These are phyloP conservation scores for Uropetala carovei DNA, from an alignment of 2,888 invertebrate species.

Conservation along the genomic window DNA sequence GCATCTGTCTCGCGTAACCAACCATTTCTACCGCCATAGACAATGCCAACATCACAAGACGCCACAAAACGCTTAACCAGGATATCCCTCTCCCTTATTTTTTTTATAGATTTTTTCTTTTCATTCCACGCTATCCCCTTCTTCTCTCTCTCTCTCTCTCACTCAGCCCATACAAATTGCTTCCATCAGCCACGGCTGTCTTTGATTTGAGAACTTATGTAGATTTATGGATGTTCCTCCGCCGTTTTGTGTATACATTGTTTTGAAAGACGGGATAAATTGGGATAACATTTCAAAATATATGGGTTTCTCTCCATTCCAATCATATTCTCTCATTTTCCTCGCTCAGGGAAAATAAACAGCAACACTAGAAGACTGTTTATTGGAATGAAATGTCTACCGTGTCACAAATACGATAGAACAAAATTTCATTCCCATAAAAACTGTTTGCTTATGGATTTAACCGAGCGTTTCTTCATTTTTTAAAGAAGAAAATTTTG, in stretches of 20 bases:
- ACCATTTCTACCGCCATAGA: conserved; percentile 17
- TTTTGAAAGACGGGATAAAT: conserved; percentile 2
- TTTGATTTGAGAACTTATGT: conserved; percentile 6
- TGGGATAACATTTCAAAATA: conserved; percentile 7
- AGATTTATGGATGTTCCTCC: conserved; percentile 1
- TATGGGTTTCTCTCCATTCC: background rate
- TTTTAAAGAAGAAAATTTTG: too few species aligned
- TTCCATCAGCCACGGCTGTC: background rate
- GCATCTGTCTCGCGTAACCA: conserved; percentile 26
- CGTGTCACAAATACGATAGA: too few species aligned
- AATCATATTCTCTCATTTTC: background rate
- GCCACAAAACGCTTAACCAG: conserved; percentile 32
- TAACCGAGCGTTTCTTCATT: too few species aligned
- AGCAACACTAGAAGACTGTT: background rate
- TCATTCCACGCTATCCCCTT: background rate
- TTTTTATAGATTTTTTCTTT: background rate
- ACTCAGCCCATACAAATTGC: conserved; percentile 14
- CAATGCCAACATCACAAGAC: conserved; percentile 32
- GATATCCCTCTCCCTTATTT: background rate
- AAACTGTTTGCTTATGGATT: too few species aligned
- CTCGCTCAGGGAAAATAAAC: background rate
- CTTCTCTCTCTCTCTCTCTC: background rate
- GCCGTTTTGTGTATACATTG: background rate
- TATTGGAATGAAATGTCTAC: background rate
- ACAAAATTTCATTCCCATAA: too few species aligned